Evolutionary conservation across 2,113 vertebrate species (phyloP).

Genomic region (Hemicordylus capensis): DNA sequence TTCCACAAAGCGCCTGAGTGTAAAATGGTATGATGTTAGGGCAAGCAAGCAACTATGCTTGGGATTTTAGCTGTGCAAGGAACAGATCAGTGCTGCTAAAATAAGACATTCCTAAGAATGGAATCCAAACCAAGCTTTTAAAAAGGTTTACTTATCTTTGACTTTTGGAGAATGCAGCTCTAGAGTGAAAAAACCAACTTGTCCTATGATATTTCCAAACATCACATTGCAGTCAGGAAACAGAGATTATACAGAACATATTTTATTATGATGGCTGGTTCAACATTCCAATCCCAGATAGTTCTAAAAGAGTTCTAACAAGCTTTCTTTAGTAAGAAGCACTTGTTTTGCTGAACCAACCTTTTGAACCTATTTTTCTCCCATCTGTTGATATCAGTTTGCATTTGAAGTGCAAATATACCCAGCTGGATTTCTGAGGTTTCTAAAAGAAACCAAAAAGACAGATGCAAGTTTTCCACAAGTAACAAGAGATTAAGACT

Average conservation of each 20-base stretch:
- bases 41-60: neutral
- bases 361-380: constrained; percentile 26
- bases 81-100: constrained; percentile 19
- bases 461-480: neutral
- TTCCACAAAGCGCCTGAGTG: too few species aligned
- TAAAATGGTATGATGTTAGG: neutral
- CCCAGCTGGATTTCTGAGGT: neutral
- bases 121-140: constrained; percentile 19
- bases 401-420: constrained; percentile 8
- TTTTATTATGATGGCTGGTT: constrained; percentile 9
- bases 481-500: constrained; percentile 12
- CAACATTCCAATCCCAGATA: constrained; percentile 30
- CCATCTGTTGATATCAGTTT: constrained; percentile 17
- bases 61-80: neutral
- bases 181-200: neutral
- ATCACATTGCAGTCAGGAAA: too few species aligned
- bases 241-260: constrained; percentile 2
- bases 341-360: constrained; percentile 36
- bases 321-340: constrained; percentile 35
- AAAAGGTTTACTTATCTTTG: neutral
- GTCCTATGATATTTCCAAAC: neutral
- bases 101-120: constrained; percentile 26
- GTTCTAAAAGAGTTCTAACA: constrained; percentile 53
- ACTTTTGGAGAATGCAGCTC: neutral
- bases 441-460: neutral